Percentiles rank a stretch among this genome's conserved stretches.
These are phyloP conservation scores for Parnassius smintheus DNA, from an alignment of 2,888 invertebrate genomes.

Conservation along the genomic window DNA sequence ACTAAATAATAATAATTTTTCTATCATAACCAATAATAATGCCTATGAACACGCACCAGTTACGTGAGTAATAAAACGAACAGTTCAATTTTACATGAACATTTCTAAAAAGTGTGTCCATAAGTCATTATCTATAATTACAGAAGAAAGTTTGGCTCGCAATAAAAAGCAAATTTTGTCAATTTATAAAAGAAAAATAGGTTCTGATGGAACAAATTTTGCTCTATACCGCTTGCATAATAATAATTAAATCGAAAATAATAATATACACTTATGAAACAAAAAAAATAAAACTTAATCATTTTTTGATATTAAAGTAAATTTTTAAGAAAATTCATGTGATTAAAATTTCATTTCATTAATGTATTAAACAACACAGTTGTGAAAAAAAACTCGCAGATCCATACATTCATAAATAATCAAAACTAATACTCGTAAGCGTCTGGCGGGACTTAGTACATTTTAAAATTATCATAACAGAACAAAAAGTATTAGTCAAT, in stretches of 20 bases:
- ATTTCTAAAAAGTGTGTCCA: neutral
- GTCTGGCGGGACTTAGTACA: slow-evolving; percentile 31
- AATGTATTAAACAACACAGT: slow-evolving; percentile 23
- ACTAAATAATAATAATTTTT: slow-evolving; percentile 43
- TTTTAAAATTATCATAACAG: slow-evolving; percentile 3
- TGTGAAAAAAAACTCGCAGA: slow-evolving; percentile 6
- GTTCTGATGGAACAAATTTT: slow-evolving; percentile 36
- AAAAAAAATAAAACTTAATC: slow-evolving; percentile 53
- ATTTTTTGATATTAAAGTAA: slow-evolving; percentile 43
- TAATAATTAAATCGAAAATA: slow-evolving; percentile 47
- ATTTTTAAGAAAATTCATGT: slow-evolving; percentile 57
- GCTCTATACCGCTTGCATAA: slow-evolving; percentile 35
- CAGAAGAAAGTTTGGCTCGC: neutral
- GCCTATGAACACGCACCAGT: slow-evolving; percentile 2
- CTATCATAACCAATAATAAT: slow-evolving; percentile 17
- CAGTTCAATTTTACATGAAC: neutral
- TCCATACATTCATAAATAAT: slow-evolving; percentile 20
- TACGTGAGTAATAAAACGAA: neutral
- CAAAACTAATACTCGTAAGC: slow-evolving; percentile 28
- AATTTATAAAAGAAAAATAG: slow-evolving; percentile 1
- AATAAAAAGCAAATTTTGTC: slow-evolving; percentile 24
- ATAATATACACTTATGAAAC: slow-evolving; percentile 47
- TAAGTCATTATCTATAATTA: neutral
- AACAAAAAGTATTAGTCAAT: neutral
- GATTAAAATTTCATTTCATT: slow-evolving; percentile 51